These are phyloP conservation scores for Drosophila percnosoma DNA, from an alignment of 2,888 invertebrate species.

Conservation along the genomic window DNA sequence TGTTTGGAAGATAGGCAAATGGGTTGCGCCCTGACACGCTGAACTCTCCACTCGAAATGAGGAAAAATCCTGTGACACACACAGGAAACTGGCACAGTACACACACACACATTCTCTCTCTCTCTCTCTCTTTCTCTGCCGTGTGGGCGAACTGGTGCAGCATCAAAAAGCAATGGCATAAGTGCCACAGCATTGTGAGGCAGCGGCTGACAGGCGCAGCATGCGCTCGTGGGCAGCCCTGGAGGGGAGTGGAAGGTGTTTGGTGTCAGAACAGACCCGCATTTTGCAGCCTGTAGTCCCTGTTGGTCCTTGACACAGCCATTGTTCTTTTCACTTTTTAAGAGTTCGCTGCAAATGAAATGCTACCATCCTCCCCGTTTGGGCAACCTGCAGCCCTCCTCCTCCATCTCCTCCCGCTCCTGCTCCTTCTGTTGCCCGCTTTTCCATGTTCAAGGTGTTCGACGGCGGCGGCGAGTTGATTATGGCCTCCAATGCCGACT, in stretches of 20 bases:
- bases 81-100: slow-evolving; percentile 74
- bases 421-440: not conserved
- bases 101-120: slow-evolving; percentile 10
- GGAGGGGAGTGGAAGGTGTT: not conserved
- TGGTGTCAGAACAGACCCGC: slow-evolving; percentile 32
- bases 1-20: slow-evolving; percentile 61
- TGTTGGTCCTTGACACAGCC: slow-evolving; percentile 57
- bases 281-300: slow-evolving; percentile 41
- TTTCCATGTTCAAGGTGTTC: slow-evolving; percentile 62
- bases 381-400: not conserved
- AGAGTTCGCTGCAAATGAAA: slow-evolving; percentile 70
- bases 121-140: not conserved
- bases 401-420: not conserved
- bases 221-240: slow-evolving; percentile 17
- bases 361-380: slow-evolving; percentile 21
- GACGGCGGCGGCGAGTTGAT: slow-evolving; percentile 61
- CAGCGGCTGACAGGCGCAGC: slow-evolving; percentile 68
- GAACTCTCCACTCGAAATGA: slow-evolving; percentile 72
- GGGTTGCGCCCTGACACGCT: slow-evolving; percentile 74
- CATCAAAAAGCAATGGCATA: slow-evolving; percentile 78
- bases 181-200: slow-evolving; percentile 73
- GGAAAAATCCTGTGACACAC: slow-evolving; percentile 72
- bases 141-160: slow-evolving; percentile 25
- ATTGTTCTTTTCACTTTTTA: slow-evolving; percentile 79
- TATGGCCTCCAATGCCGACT: slow-evolving; percentile 71